Evolutionary conservation across 2,888 invertebrate species (phyloP).

Genomic region (Crossocerus cetratus): DNA sequence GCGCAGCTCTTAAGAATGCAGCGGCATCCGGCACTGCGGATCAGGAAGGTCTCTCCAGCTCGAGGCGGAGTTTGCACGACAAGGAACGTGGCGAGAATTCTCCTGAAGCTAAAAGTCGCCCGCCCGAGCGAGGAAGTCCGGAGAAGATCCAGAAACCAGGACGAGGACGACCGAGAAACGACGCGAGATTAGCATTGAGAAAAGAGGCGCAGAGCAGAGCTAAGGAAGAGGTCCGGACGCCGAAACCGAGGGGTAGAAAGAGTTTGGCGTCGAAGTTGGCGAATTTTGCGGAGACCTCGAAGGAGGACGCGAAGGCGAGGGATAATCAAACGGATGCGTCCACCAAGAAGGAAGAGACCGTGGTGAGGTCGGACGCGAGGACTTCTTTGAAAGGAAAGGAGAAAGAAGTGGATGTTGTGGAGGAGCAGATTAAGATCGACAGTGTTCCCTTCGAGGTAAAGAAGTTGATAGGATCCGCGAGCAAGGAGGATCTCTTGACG

Average conservation of each 20-base stretch:
- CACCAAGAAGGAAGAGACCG: slow-evolving; percentile 11
- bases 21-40: slow-evolving; percentile 8
- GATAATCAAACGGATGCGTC: background rate
- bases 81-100: rapidly evolving
- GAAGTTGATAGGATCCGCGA: slow-evolving; percentile 53
- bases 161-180: slow-evolving; percentile 25
- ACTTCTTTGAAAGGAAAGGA: slow-evolving; percentile 46
- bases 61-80: background rate
- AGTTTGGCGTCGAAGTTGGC: slow-evolving; percentile 13
- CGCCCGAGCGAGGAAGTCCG: background rate
- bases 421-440: slow-evolving; percentile 46
- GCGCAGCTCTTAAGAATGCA: slow-evolving; percentile 9
- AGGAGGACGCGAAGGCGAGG: slow-evolving; percentile 12
- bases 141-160: slow-evolving; percentile 31
- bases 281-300: slow-evolving; percentile 13
- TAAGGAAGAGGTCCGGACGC: slow-evolving; percentile 19
- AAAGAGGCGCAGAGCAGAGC: slow-evolving; percentile 14
- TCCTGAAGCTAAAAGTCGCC: background rate
- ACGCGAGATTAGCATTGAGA: slow-evolving; percentile 8
- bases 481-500: slow-evolving; percentile 53
- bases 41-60: background rate
- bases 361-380: slow-evolving; percentile 44
- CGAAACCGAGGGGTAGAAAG: slow-evolving; percentile 29
- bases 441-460: slow-evolving; percentile 60
- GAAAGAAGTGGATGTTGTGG: slow-evolving; percentile 44